Conservation (phyloP, 2,888 invertebrate species). For the Argyra leucocephala region DNA sequence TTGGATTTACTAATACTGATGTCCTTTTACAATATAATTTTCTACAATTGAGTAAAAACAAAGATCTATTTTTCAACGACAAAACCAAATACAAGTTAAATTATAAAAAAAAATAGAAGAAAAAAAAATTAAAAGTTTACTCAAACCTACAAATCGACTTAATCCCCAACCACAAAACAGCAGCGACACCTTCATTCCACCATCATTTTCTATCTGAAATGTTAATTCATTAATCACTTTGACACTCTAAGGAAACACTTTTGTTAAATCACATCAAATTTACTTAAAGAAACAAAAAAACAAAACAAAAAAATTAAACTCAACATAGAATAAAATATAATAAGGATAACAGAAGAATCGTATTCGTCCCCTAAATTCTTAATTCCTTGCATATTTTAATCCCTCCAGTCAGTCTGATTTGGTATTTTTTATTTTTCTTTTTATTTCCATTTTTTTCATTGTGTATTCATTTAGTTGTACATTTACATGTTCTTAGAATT, state of each 20-base stretch:
- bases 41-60: too few species aligned
- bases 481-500: not conserved
- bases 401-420: not conserved
- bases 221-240: conserved; percentile 6
- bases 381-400: not conserved
- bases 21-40: too few species aligned
- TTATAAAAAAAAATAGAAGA: too few species aligned
- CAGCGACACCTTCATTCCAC: not conserved
- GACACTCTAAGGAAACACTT: conserved; percentile 3
- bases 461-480: too few species aligned
- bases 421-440: too few species aligned
- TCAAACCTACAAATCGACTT: not conserved
- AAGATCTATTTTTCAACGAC: too few species aligned
- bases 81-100: too few species aligned
- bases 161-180: not conserved
- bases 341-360: not conserved
- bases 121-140: not conserved
- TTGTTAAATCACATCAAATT: conserved; percentile 1
- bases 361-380: not conserved
- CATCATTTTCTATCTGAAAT: not conserved
- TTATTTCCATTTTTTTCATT: too few species aligned
- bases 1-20: too few species aligned
- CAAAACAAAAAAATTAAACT: not conserved
- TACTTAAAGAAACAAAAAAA: not conserved
- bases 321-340: not conserved